phyloP scores from a whole-genome alignment of 1,140 invertebrate species.

The Zaprionus kolodkinae region DNA sequence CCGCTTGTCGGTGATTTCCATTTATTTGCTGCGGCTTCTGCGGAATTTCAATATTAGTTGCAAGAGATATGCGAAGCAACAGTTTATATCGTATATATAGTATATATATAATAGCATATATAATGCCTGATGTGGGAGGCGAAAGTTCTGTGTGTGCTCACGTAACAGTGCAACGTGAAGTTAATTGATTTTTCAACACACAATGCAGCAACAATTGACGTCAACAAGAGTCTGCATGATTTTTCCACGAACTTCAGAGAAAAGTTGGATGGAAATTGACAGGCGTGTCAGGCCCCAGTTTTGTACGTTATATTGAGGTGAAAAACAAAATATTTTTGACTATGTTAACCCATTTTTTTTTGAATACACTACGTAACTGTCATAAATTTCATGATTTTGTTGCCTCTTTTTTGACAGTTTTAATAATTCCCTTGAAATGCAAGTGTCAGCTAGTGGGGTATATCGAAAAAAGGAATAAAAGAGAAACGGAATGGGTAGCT shows the following conservation, averaged over 20 bases:
- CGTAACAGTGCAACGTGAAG: slow-evolving; percentile 79
- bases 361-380: slow-evolving; percentile 55
- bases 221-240: slow-evolving; percentile 41
- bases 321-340: slow-evolving; percentile 32
- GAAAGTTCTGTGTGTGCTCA: slow-evolving; percentile 53
- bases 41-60: slow-evolving; percentile 79
- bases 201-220: slow-evolving; percentile 57
- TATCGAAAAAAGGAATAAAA: neutral
- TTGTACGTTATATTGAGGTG: slow-evolving; percentile 67
- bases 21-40: slow-evolving; percentile 60
- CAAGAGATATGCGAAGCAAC: slow-evolving; percentile 55
- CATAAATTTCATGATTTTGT: slow-evolving; percentile 66
- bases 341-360: slow-evolving; percentile 31
- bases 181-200: slow-evolving; percentile 79
- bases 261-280: slow-evolving; percentile 46
- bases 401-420: slow-evolving; percentile 59
- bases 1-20: slow-evolving; percentile 52
- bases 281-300: slow-evolving; percentile 41
- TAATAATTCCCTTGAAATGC: slow-evolving; percentile 24
- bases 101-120: neutral
- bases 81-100: slow-evolving; percentile 26
- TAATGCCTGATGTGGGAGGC: slow-evolving; percentile 21
- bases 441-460: neutral
- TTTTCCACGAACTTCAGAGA: slow-evolving; percentile 29
- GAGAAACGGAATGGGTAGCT: neutral